These are phyloP conservation scores for Podocnemis expansa DNA, from an alignment of 2,113 vertebrate genomes.

Conservation along the genomic window DNA sequence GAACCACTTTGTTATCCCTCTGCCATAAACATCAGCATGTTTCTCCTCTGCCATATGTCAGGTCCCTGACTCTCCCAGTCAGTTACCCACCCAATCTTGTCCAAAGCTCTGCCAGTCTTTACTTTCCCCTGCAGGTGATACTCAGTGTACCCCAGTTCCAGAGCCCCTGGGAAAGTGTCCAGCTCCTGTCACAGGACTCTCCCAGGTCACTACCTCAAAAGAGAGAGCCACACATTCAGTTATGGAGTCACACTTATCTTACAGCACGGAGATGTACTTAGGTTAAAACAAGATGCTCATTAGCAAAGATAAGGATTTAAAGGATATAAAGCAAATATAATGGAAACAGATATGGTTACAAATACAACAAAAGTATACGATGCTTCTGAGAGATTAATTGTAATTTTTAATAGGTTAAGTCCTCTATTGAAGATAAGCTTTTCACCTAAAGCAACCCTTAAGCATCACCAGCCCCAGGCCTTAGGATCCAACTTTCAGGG, in stretches of 20 bases:
- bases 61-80: not conserved
- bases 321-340: not conserved
- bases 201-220: not conserved
- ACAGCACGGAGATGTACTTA: not conserved
- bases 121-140: not conserved
- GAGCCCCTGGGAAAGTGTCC: not conserved
- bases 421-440: not conserved
- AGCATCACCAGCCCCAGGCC: not conserved
- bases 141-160: no score
- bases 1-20: not conserved
- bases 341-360: not conserved
- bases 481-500: not conserved
- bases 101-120: not conserved
- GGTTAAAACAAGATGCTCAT: not conserved
- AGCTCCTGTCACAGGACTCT: not conserved
- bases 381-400: not conserved
- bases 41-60: not conserved
- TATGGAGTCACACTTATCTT: not conserved
- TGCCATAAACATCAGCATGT: not conserved
- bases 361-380: not conserved
- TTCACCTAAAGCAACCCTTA: not conserved
- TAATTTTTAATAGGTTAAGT: not conserved
- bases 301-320: not conserved
- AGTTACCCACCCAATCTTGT: not conserved
- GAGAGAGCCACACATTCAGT: not conserved